A percentile compares a stretch with the other conserved stretches of the same genome.
phyloP scores from a whole-genome alignment of 1,140 invertebrate genomes.

The Brachionus rubens region DNA sequence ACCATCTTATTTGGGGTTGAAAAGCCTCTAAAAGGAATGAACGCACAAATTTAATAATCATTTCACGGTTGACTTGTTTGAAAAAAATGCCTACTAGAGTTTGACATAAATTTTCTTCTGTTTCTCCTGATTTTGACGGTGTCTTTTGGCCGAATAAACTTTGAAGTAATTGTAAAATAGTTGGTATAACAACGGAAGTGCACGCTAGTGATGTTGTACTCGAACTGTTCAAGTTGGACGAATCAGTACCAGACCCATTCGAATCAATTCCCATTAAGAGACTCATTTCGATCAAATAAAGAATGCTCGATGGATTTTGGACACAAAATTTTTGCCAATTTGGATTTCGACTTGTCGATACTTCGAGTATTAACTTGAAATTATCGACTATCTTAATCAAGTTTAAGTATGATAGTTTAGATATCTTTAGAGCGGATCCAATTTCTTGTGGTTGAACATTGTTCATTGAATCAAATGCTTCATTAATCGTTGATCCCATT shows the following conservation, averaged over 20 bases:
- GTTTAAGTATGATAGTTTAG: background rate
- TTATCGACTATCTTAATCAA: conserved; percentile 69
- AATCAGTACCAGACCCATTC: conserved; percentile 1
- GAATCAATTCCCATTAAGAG: conserved; percentile 62
- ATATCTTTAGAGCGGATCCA: conserved; percentile 58
- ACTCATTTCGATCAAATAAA: conserved; percentile 33
- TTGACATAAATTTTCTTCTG: conserved; percentile 69
- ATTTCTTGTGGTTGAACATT: conserved; percentile 82
- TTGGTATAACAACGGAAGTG: background rate
- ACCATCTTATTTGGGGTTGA: conserved; percentile 85
- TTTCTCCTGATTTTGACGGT: background rate
- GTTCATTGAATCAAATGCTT: conserved; percentile 62
- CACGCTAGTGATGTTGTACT: conserved; percentile 58
- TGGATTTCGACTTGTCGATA: conserved; percentile 79
- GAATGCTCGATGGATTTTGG: conserved; percentile 1
- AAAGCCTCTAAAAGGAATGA: conserved; percentile 90
- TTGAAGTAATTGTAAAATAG: conserved; percentile 21
- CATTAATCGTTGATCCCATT: conserved; percentile 50
- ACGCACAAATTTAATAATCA: conserved; percentile 75
- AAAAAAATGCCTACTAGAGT: conserved; percentile 71
- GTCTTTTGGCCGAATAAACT: background rate
- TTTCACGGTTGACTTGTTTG: conserved; percentile 67
- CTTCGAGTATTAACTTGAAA: conserved; percentile 86
- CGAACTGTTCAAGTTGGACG: conserved; percentile 61
- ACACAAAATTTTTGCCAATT: conserved; percentile 92